Evolutionary conservation across 2,113 vertebrate species (phyloP), one percentile per base, ranked within the genome.

Genomic region (Polypterus senegalus): DNA sequence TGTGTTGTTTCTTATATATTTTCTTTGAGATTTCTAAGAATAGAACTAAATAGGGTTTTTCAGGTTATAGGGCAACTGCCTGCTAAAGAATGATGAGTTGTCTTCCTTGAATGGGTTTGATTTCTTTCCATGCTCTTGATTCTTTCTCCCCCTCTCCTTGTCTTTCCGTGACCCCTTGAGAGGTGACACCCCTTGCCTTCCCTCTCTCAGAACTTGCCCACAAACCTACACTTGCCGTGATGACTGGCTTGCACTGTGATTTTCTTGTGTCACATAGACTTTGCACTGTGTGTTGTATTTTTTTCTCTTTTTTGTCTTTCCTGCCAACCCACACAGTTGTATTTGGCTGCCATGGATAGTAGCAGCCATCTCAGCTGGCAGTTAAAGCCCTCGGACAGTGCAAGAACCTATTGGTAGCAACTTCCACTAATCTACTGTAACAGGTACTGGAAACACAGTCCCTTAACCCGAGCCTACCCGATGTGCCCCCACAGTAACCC

Each of bases 361-460:
- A 90, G 87, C 85, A 87, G 90, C 85, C 90, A 87, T 81, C 78
- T 85, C 75, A 89, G 89, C 84, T 94, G 93, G 92, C 92, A 91
- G 83, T 87, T 94, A 92, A 96, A 94, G 88, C 91, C 92, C 82
- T 86, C 84, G 89, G 89, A 89, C 86, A 93, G 86, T 83, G 86
- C 89, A 77, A 86, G 91, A 81, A 93, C 86, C 65, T 91, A 88
- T 87, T 92, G 92, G 89, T 95, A 94, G 89, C 88, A 67, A 67
- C 86, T 65, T 78, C 85, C 76, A 73, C 81, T 76, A 74, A 80
- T 79, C 79, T 78, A 27, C 27, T 27, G 27, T 27, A 86, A 89
- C 87, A 93, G 91, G 89, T 93, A 94, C 89, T 86, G 76, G 79
- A 85, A 67, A 84, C 65, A 78, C 80, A 76, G 78, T 78, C 76